Evolutionary conservation across 2,888 invertebrate species (phyloP).

Genomic region (Synanthedon myopaeformis): DNA sequence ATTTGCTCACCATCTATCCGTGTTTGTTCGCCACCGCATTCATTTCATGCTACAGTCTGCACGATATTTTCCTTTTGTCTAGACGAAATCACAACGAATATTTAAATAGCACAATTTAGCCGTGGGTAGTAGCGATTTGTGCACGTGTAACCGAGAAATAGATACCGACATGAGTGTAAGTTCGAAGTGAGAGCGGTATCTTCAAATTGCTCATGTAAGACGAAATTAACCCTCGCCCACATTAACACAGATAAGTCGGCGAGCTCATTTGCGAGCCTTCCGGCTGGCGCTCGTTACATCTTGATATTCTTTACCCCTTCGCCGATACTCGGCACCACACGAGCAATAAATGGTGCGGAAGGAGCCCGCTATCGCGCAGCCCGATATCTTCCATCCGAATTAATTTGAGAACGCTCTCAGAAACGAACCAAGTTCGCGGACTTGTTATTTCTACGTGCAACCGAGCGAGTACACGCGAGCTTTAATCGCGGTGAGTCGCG

Average conservation of each 20-base stretch:
- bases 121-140: neutral
- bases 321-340: slow-evolving; percentile 63
- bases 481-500: slow-evolving; percentile 62
- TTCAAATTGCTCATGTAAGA: slow-evolving; percentile 68
- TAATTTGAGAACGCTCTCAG: slow-evolving; percentile 61
- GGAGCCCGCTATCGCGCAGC: slow-evolving; percentile 59
- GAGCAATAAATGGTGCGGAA: slow-evolving; percentile 71
- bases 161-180: slow-evolving; percentile 37
- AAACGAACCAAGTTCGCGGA: slow-evolving; percentile 65
- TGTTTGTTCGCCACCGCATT: slow-evolving; percentile 55
- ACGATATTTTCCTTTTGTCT: slow-evolving; percentile 68
- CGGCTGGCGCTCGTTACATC: slow-evolving; percentile 67
- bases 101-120: slow-evolving; percentile 40
- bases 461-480: slow-evolving; percentile 41
- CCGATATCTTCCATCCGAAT: slow-evolving; percentile 71
- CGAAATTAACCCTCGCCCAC: slow-evolving; percentile 69
- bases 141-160: neutral
- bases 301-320: slow-evolving; percentile 71
- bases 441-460: slow-evolving; percentile 64
- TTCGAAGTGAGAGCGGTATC: slow-evolving; percentile 46
- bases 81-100: slow-evolving; percentile 68
- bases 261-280: slow-evolving; percentile 71
- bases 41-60: slow-evolving; percentile 49
- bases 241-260: slow-evolving; percentile 68
- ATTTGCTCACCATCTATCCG: slow-evolving; percentile 55